Percentiles rank a stretch among this genome's conserved stretches.
These are phyloP conservation scores for Drosophila truncata DNA, from an alignment of 1,140 invertebrate species.

Conservation along the genomic window DNA sequence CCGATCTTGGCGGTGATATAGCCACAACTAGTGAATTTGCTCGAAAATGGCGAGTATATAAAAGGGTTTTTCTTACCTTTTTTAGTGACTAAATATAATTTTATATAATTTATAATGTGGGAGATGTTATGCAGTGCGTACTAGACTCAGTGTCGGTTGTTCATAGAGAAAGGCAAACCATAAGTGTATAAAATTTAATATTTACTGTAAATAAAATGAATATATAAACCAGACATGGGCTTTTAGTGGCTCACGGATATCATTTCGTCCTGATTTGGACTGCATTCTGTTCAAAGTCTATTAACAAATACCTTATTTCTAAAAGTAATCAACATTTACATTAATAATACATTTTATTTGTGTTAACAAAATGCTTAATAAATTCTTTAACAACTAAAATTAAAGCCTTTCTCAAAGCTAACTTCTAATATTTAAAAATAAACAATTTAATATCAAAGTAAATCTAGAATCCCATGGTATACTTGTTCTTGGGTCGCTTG, in stretches of 20 bases:
- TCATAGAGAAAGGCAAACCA: neutral
- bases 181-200: neutral
- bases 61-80: too few relatives aligned
- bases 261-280: too few relatives aligned
- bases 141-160: neutral
- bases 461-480: constrained; percentile 55
- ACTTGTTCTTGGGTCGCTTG: constrained; percentile 46
- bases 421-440: neutral
- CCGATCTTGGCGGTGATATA: constrained; percentile 58
- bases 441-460: neutral
- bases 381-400: neutral
- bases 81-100: neutral
- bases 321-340: neutral
- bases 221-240: neutral
- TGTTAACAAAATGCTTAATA: neutral
- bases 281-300: neutral
- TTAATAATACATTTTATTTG: neutral
- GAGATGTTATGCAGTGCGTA: neutral
- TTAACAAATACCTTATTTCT: neutral
- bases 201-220: neutral
- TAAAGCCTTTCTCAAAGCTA: neutral
- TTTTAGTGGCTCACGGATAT: neutral
- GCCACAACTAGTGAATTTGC: constrained; percentile 29
- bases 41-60: constrained; percentile 60
- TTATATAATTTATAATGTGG: neutral